Conservation (phyloP, 2,888 invertebrate genomes). For the Listrodromus nycthemerus region DNA sequence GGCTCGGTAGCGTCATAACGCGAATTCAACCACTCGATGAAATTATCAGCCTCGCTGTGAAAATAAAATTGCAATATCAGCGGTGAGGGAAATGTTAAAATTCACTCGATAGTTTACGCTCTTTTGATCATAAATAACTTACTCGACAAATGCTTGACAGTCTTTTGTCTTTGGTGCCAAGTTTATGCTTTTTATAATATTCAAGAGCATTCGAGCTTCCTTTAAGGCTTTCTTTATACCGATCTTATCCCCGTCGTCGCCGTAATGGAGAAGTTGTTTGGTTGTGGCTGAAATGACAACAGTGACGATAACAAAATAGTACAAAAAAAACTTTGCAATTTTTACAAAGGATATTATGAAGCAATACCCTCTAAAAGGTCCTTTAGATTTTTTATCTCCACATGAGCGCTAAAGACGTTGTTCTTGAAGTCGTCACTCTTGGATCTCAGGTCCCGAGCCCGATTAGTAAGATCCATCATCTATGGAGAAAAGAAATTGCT, state of each 20-base stretch:
- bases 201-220: slow-evolving; percentile 85
- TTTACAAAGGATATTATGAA: not conserved
- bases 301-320: not conserved
- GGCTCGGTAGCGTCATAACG: slow-evolving; percentile 77
- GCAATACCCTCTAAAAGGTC: slow-evolving; percentile 81
- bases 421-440: slow-evolving; percentile 80
- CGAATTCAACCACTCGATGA: slow-evolving; percentile 79
- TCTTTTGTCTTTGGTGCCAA: slow-evolving; percentile 81
- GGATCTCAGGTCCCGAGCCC: slow-evolving; percentile 77
- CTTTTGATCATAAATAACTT: slow-evolving; percentile 65
- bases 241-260: slow-evolving; percentile 85
- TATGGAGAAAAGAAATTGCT: slow-evolving; percentile 59
- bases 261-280: slow-evolving; percentile 81
- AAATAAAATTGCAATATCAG: slow-evolving; percentile 18
- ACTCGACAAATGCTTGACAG: slow-evolving; percentile 80
- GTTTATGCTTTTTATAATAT: slow-evolving; percentile 83
- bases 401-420: slow-evolving; percentile 80
- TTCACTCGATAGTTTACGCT: not conserved
- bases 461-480: slow-evolving; percentile 85
- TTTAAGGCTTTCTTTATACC: slow-evolving; percentile 86
- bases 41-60: slow-evolving; percentile 74
- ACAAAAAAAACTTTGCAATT: not conserved
- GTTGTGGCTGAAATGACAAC: slow-evolving; percentile 73
- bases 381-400: slow-evolving; percentile 80
- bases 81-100: slow-evolving; percentile 47